These are phyloP conservation scores for Rhorus exstirpatorius DNA, from an alignment of 2,888 invertebrate genomes.

Conservation along the genomic window DNA sequence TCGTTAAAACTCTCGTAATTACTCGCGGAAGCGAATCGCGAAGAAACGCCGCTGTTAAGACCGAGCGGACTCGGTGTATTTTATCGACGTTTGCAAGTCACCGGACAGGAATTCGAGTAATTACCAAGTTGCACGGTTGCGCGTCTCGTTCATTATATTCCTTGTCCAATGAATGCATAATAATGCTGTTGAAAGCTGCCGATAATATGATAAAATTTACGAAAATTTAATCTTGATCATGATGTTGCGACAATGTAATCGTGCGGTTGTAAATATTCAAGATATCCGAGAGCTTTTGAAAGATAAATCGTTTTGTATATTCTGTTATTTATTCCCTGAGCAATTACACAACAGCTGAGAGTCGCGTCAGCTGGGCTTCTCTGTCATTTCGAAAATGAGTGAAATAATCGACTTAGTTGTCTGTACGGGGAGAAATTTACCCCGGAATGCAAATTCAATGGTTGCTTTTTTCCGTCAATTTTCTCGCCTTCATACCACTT, in stretches of 20 bases:
- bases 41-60: conserved; percentile 23
- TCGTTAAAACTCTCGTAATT: conserved; percentile 60
- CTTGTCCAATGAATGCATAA: conserved; percentile 21
- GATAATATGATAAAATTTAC: no score
- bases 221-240: no score
- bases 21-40: conserved; percentile 53
- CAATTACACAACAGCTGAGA: conserved; percentile 9
- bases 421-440: conserved; percentile 56
- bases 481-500: conserved; percentile 35
- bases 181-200: neutral
- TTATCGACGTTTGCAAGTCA: conserved; percentile 47
- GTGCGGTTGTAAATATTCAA: neutral
- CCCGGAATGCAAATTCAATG: conserved; percentile 61
- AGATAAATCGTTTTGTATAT: neutral
- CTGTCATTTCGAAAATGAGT: conserved; percentile 52
- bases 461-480: conserved; percentile 40
- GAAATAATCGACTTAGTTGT: conserved; percentile 63
- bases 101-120: conserved; percentile 34
- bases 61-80: conserved; percentile 7
- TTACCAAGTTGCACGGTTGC: conserved; percentile 21
- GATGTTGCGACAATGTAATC: no score
- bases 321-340: conserved; percentile 22
- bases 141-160: neutral
- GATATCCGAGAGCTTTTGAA: neutral
- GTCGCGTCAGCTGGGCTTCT: conserved; percentile 1